Conservation (phyloP, 2,797 vertebrate species). For the Sebastes paucispinis region DNA sequence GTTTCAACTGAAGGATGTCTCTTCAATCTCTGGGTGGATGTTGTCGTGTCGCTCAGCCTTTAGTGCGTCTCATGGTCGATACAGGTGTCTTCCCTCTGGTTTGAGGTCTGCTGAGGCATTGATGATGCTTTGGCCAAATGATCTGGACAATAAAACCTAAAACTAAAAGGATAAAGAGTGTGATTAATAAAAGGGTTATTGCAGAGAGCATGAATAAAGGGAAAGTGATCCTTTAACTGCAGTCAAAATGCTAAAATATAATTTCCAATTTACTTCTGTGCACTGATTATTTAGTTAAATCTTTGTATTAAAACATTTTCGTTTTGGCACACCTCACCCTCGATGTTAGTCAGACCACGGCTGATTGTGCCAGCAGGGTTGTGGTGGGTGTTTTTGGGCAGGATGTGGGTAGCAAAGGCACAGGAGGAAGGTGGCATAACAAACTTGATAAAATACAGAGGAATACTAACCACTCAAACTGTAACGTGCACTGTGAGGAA, state of each 20-base stretch:
- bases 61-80: slow-evolving; percentile 36
- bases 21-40: slow-evolving; percentile 10
- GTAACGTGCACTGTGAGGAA: slow-evolving; percentile 55
- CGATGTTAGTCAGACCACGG: slow-evolving; percentile 44
- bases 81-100: slow-evolving; percentile 34
- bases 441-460: slow-evolving; percentile 68
- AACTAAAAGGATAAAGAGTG: background rate
- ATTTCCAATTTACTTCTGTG: background rate
- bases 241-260: background rate
- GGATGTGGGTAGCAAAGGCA: slow-evolving; percentile 80
- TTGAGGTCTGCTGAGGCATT: slow-evolving; percentile 38
- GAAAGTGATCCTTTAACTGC: background rate
- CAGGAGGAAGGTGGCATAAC: slow-evolving; percentile 60
- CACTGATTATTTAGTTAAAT: slow-evolving; percentile 10
- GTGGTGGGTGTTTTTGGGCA: slow-evolving; percentile 70
- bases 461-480: slow-evolving; percentile 75
- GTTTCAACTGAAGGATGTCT: slow-evolving; percentile 8
- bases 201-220: background rate
- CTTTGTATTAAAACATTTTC: background rate
- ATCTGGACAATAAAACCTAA: slow-evolving; percentile 17
- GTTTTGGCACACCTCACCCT: slow-evolving; percentile 20
- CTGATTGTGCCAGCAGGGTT: slow-evolving; percentile 63
- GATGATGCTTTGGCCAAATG: slow-evolving; percentile 7
- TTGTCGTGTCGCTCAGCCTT: slow-evolving; percentile 29
- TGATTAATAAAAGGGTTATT: background rate